Evolutionary conservation across 2,797 vertebrate genomes (phyloP).

Genomic region (Chromis chromis): DNA sequence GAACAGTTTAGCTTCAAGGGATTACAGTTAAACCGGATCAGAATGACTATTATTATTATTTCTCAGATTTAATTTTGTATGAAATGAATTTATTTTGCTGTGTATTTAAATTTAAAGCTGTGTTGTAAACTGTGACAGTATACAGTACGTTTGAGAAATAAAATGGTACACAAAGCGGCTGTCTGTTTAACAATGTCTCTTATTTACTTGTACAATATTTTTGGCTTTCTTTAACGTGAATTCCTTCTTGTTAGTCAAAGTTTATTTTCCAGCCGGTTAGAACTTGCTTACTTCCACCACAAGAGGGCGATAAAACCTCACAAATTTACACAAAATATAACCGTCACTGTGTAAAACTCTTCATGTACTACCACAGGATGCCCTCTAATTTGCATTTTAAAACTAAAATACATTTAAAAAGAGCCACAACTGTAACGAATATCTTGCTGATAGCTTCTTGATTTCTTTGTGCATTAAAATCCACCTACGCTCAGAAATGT

Average conservation of each 20-base stretch:
- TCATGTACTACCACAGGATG: not conserved
- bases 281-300: conserved; percentile 19
- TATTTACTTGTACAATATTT: fast-evolving
- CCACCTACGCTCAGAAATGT: no score
- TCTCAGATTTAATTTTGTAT: conserved; percentile 70
- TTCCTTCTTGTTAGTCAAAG: not conserved
- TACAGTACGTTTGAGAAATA: conserved; percentile 74
- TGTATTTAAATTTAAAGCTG: conserved; percentile 67
- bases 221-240: not conserved
- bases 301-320: conserved; percentile 43
- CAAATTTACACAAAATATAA: not conserved
- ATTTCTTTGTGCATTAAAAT: no score
- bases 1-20: conserved; percentile 3
- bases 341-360: not conserved
- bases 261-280: not conserved
- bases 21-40: not conserved
- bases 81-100: conserved; percentile 68
- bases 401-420: not conserved
- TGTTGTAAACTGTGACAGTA: conserved; percentile 79
- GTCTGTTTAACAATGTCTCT: fast-evolving
- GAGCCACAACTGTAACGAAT: no score
- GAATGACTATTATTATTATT: conserved; percentile 30
- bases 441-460: no score
- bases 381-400: not conserved
- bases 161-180: conserved; percentile 45